Evolutionary conservation across 2,113 vertebrate species (phyloP).

Genomic region (Pollimyrus isidori): DNA sequence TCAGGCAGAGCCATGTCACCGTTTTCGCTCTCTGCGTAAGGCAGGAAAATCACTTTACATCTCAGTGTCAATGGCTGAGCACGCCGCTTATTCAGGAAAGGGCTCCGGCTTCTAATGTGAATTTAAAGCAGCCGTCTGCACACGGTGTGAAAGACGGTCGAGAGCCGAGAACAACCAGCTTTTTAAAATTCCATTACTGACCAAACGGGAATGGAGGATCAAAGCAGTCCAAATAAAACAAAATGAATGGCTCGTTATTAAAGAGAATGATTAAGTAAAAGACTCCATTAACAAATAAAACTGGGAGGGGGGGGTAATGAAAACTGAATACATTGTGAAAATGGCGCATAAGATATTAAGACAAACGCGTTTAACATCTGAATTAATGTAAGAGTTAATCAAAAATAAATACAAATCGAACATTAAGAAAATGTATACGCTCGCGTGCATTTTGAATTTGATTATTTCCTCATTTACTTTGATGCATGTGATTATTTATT

Average conservation of each 20-base stretch:
- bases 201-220: background rate
- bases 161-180: background rate
- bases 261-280: background rate
- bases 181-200: background rate
- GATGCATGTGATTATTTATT: background rate
- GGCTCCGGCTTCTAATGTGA: background rate
- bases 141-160: no score
- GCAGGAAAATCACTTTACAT: background rate
- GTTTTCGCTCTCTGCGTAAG: background rate
- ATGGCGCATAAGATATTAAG: background rate
- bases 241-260: background rate
- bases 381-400: background rate
- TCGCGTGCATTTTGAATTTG: background rate
- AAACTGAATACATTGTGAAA: background rate
- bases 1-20: background rate
- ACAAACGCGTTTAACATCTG: background rate
- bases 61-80: background rate
- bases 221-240: background rate
- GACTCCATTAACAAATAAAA: background rate
- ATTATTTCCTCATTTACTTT: background rate
- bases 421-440: background rate
- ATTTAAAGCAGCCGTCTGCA: background rate
- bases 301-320: accelerated
- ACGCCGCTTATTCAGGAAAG: background rate
- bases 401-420: background rate